These are phyloP conservation scores for Etheostoma nigrum DNA, from an alignment of 2,797 vertebrate species.

Conservation along the genomic window DNA sequence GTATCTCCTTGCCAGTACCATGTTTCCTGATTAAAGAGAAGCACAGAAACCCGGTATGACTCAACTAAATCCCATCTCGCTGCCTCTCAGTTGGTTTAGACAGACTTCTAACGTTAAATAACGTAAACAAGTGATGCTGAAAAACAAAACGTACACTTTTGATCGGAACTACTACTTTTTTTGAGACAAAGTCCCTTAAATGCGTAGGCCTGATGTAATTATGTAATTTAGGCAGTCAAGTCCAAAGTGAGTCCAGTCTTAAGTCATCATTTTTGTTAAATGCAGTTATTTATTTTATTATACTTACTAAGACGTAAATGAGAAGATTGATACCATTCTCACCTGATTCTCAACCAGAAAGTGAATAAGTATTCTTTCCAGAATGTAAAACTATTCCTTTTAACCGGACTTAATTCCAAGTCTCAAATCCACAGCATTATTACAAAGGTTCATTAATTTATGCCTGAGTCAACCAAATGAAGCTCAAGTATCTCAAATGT, in stretches of 20 bases:
- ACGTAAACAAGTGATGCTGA: no score
- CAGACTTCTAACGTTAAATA: not conserved
- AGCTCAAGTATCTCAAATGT: conserved; percentile 5
- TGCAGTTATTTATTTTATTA: not conserved
- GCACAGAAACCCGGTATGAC: not conserved
- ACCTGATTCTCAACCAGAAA: not conserved
- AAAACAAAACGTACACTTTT: no score
- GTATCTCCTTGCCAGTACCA: conserved; percentile 93
- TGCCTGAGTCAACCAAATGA: not conserved
- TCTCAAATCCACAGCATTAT: not conserved
- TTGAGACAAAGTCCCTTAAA: not conserved
- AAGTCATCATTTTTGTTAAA: not conserved
- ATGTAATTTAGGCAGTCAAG: not conserved
- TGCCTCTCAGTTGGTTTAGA: not conserved
- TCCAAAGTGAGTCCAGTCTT: not conserved
- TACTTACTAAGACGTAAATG: not conserved
- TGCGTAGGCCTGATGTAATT: not conserved
- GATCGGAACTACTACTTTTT: no score
- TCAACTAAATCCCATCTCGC: not conserved
- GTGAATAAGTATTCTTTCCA: not conserved
- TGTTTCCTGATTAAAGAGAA: conserved; percentile 87
- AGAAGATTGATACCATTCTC: not conserved
- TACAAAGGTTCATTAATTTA: not conserved
- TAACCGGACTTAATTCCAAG: not conserved
- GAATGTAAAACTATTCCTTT: not conserved